Conservation (phyloP, 2,888 invertebrate genomes). For the Gonocerus acuteangulatus region DNA sequence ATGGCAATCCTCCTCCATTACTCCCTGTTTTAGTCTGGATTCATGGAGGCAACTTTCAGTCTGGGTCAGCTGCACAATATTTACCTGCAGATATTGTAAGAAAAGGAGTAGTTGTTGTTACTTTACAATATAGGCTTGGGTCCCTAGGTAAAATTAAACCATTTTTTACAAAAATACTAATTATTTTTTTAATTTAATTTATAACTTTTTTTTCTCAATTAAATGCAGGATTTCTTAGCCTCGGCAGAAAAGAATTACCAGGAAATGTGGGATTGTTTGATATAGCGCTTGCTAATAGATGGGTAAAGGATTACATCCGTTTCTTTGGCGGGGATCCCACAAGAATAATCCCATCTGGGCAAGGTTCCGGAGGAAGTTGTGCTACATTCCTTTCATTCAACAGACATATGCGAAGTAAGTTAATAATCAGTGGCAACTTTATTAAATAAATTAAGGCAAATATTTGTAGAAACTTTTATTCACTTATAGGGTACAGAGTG, state of each 20-base stretch:
- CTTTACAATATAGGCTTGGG: slow-evolving; percentile 68
- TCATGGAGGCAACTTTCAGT: slow-evolving; percentile 68
- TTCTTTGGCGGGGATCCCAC: slow-evolving; percentile 70
- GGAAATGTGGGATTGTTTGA: slow-evolving; percentile 72
- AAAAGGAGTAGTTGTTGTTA: slow-evolving; percentile 62
- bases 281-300: slow-evolving; percentile 60
- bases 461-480: neutral
- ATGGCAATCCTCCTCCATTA: slow-evolving; percentile 8
- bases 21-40: slow-evolving; percentile 68
- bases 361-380: slow-evolving; percentile 68
- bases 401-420: slow-evolving; percentile 4
- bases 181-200: no score
- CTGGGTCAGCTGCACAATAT: slow-evolving; percentile 66
- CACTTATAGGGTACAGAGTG: neutral
- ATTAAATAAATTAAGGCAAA: neutral
- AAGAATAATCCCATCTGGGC: slow-evolving; percentile 64
- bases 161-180: no score
- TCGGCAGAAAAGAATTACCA: slow-evolving; percentile 60
- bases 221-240: slow-evolving; percentile 61
- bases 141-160: slow-evolving; percentile 48
- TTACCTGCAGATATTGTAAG: slow-evolving; percentile 58
- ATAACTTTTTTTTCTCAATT: neutral
- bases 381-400: slow-evolving; percentile 58
- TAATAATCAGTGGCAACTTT: neutral
- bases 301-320: slow-evolving; percentile 65